phyloP scores from a whole-genome alignment of 2,888 invertebrate genomes.

The Aphrophora alni region DNA sequence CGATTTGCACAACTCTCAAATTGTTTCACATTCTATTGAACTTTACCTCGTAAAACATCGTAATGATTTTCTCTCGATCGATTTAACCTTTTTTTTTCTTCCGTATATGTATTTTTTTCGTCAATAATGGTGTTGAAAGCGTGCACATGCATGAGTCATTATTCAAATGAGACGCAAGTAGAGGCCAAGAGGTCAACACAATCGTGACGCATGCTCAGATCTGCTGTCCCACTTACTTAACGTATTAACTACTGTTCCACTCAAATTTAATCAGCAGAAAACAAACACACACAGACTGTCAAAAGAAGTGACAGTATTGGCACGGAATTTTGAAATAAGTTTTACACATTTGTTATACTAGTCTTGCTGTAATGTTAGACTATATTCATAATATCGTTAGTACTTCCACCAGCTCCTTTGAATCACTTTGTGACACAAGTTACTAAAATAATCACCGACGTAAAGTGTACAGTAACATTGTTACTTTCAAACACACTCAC shows the following conservation, averaged over 20 bases:
- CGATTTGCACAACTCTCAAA: too few species aligned
- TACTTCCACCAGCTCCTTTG: too few species aligned
- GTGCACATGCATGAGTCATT: constrained; percentile 6
- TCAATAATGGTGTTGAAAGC: not conserved
- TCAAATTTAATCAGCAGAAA: not conserved
- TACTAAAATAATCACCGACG: too few species aligned
- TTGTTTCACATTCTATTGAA: too few species aligned
- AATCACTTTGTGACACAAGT: too few species aligned
- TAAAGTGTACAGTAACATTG: too few species aligned
- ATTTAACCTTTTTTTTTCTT: not conserved
- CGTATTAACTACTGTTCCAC: not conserved
- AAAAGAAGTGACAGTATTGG: too few species aligned
- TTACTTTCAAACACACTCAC: too few species aligned
- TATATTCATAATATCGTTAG: too few species aligned
- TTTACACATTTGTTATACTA: too few species aligned
- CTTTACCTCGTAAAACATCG: not conserved
- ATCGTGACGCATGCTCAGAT: not conserved
- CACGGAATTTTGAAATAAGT: too few species aligned
- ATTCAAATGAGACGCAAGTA: not conserved
- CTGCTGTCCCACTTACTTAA: constrained; percentile 2
- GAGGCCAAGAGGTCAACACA: not conserved
- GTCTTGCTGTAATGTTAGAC: too few species aligned
- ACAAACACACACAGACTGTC: not conserved
- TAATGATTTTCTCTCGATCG: not conserved
- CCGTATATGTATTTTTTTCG: not conserved